Base-by-base conservation (phyloP, 2,797 vertebrate genomes). In the Arnoldichthys spilopterus region DNA sequence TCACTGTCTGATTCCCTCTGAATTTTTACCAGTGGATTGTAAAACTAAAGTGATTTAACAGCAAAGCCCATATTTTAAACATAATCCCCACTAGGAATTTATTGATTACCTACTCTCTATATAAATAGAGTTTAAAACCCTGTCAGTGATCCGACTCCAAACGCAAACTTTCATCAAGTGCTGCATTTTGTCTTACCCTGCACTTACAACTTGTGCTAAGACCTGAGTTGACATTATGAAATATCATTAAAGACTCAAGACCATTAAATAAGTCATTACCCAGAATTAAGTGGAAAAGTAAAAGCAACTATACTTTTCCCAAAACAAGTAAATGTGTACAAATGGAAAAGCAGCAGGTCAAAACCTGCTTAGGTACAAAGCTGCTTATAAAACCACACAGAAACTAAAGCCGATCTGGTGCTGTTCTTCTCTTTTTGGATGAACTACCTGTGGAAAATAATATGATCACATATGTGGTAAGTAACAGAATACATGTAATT, bases 31-130 rank as follows among this genome's bases (percentile, higher is more conserved):
- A 64, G 16, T 43, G 18, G 68, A 58, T 69, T 12, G 13, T 54
- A 72, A 72, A 72, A 45, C 56, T 24, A 26, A 68, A 49, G 4
- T 66, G 26, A 20, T 62, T 62, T 67, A 26, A 51, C 16, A 20
- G 26, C 28, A 69, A 30, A 51, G 24, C 43, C 45, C 16, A 40
- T 37, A 18, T 18, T 12, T 71, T 15, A 12, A 61, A 37, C 43
- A 24, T 51, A 49, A 71, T 51, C 30, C 16, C 11, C 16, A 37
- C 15, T 13, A 12, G 28, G 24, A 26, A 61, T 67, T 16, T 58
- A 24, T 12, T 22, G 7, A 74, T 47, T 16, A 66, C 45, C 34
- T 67, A 15, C 16, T 45, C 43, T 45, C n/a, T 61, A n/a, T 45
- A 15, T 61, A 61, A 30, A 30, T 4, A 61, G 58, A 30, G 49